A percentile compares a stretch with the other conserved stretches of the same genome.
phyloP scores from a whole-genome alignment of 2,113 vertebrate genomes.

The Callipepla squamata region DNA sequence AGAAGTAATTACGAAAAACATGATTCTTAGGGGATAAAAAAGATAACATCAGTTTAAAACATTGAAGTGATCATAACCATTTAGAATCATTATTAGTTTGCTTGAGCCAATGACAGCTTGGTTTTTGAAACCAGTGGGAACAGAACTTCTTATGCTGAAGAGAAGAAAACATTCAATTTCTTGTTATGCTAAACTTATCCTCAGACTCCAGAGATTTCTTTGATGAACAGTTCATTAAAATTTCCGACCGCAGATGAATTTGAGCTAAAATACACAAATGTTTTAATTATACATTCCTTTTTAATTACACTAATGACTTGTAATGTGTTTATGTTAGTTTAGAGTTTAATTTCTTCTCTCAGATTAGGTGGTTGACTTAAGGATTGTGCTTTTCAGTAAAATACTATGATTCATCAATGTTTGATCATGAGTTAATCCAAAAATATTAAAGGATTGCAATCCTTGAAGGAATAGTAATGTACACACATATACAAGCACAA shows the following conservation, averaged over 20 bases:
- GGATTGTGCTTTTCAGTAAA: constrained; percentile 83
- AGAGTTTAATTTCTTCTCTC: constrained; percentile 86
- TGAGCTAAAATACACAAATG: constrained; percentile 88
- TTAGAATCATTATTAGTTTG: constrained; percentile 88
- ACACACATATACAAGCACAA: constrained; percentile 18
- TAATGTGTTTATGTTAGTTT: constrained; percentile 87
- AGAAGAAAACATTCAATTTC: constrained; percentile 80
- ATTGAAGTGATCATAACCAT: constrained; percentile 83
- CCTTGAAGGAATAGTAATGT: constrained; percentile 64
- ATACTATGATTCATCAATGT: constrained; percentile 82
- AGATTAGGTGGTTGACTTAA: constrained; percentile 85
- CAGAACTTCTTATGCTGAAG: constrained; percentile 63
- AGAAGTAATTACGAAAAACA: constrained; percentile 88
- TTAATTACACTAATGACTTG: constrained; percentile 89
- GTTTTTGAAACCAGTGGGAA: constrained; percentile 77
- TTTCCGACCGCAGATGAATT: constrained; percentile 81
- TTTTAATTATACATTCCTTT: constrained; percentile 88
- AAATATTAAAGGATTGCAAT: constrained; percentile 72
- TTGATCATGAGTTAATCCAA: constrained; percentile 82
- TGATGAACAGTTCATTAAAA: constrained; percentile 88
- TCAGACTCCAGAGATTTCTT: constrained; percentile 81
- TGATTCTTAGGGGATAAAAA: constrained; percentile 86
- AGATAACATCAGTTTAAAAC: constrained; percentile 87
- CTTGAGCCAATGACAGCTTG: constrained; percentile 80
- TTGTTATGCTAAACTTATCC: constrained; percentile 85